Percentiles rank a stretch among this genome's conserved stretches.
Conservation (phyloP, 2,113 vertebrate genomes). For the Falcunculus frontatus region DNA sequence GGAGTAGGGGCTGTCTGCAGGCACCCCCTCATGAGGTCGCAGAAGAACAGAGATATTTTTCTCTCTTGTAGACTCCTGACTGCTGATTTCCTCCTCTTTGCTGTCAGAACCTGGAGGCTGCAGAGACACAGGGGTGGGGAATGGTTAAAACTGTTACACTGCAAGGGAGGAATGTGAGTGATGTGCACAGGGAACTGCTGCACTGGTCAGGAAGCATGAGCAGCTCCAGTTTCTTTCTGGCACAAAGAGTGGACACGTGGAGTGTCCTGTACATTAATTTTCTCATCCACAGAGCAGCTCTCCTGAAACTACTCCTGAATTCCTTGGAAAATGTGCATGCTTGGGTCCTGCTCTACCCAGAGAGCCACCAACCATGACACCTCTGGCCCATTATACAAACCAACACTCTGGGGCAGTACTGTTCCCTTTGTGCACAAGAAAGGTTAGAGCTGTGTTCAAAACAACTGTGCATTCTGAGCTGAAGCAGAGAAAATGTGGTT, state of each 20-base stretch:
- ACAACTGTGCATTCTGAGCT: not conserved
- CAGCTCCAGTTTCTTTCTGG: slow-evolving; percentile 16
- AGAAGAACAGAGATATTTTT: slow-evolving; percentile 78
- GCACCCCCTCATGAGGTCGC: slow-evolving; percentile 76
- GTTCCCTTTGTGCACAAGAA: not conserved
- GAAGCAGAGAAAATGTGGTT: not conserved
- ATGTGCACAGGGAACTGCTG: not conserved
- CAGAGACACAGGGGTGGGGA: not conserved
- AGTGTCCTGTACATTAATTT: not conserved
- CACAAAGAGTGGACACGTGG: not conserved
- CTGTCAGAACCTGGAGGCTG: not conserved
- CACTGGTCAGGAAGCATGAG: not conserved
- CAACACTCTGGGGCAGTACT: not conserved
- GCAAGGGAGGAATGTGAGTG: not conserved
- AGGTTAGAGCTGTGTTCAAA: not conserved
- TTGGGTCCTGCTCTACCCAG: not conserved
- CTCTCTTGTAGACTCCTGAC: not conserved
- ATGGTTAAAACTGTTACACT: not conserved
- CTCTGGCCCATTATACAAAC: not conserved
- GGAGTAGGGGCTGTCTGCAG: slow-evolving; percentile 77
- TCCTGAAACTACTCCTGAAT: not conserved
- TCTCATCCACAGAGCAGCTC: not conserved
- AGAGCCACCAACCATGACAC: not conserved
- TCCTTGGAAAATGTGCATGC: not conserved
- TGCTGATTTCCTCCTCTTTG: not conserved